Conservation (phyloP, 35 echinoderm and acorn worm species). For the Strongylocentrotus purpuratus region DNA sequence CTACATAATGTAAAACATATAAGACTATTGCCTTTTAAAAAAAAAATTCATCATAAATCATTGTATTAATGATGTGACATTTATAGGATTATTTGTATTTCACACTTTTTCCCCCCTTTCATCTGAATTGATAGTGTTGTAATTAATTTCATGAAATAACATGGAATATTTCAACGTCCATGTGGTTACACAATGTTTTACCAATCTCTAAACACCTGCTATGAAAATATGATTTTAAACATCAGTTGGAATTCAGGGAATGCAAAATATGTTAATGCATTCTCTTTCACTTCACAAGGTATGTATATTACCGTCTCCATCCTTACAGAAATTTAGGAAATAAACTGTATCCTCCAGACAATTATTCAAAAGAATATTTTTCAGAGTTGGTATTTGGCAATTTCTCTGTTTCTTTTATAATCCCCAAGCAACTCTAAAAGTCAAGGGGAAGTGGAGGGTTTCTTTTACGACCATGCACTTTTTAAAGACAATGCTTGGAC, state of each 20-base stretch:
- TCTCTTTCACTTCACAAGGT: neutral
- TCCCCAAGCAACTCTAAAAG: neutral
- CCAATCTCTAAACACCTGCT: too few species aligned
- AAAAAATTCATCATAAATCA: too few species aligned
- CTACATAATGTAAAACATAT: too few species aligned
- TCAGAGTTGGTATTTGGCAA: neutral
- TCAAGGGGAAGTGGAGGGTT: neutral
- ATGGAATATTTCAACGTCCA: too few species aligned
- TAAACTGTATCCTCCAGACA: neutral
- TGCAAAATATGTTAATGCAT: neutral
- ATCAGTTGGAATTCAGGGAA: neutral
- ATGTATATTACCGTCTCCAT: neutral
- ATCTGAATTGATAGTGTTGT: neutral
- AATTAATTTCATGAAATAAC: neutral
- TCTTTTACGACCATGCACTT: neutral
- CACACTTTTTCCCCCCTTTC: neutral
- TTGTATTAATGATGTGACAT: too few species aligned
- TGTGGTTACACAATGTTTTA: too few species aligned
- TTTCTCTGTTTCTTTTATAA: neutral
- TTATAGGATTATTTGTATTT: too few species aligned
- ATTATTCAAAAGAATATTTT: neutral
- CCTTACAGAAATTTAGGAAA: neutral
- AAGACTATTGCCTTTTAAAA: too few species aligned
- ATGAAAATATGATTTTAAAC: neutral
- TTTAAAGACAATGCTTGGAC: neutral